Conservation (phyloP, 2,113 vertebrate species). For the Centropus unirufus region DNA sequence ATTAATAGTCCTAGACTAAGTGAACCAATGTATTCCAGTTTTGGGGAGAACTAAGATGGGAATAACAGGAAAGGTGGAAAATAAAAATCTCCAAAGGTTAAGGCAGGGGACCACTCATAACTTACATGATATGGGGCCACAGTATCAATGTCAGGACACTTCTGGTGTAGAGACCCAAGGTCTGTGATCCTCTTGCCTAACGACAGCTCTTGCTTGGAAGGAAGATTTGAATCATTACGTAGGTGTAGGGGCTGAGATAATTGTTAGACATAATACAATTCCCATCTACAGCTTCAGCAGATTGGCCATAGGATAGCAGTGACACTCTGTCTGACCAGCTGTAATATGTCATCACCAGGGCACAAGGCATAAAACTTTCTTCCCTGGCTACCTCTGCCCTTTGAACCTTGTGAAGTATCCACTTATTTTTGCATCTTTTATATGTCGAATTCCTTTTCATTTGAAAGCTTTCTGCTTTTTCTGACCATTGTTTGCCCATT, state of each 20-base stretch:
- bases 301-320: background rate
- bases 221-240: background rate
- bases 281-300: background rate
- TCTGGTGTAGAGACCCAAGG: background rate
- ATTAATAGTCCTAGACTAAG: background rate
- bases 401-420: background rate
- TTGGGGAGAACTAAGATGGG: background rate
- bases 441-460: background rate
- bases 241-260: background rate
- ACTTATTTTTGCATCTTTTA: background rate
- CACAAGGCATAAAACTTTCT: background rate
- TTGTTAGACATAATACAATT: background rate
- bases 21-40: background rate
- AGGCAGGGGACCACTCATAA: background rate
- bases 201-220: background rate
- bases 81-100: background rate
- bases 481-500: background rate
- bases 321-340: background rate
- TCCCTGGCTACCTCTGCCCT: background rate
- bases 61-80: background rate
- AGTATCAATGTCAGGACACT: background rate
- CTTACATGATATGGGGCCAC: background rate
- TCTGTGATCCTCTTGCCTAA: background rate
- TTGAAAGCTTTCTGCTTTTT: background rate
- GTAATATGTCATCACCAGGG: background rate